These are phyloP conservation scores for Syritta pipiens DNA, from an alignment of 2,888 invertebrate genomes.

Conservation along the genomic window DNA sequence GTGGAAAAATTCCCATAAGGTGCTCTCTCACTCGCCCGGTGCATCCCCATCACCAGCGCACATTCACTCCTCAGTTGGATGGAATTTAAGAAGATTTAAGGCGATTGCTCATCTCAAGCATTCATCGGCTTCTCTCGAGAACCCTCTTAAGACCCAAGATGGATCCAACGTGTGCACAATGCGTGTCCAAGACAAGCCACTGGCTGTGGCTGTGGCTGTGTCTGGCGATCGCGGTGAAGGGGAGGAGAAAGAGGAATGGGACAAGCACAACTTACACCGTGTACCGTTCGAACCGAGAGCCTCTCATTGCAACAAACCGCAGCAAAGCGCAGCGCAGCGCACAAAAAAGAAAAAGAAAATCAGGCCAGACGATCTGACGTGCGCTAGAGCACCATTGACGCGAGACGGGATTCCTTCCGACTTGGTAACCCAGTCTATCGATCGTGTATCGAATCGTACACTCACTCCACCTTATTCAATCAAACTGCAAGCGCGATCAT, in stretches of 20 bases:
- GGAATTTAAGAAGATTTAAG: slow-evolving; percentile 42
- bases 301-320: slow-evolving; percentile 7
- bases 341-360: slow-evolving; percentile 36
- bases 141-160: slow-evolving; percentile 25
- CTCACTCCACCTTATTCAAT: slow-evolving; percentile 66
- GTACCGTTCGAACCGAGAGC: slow-evolving; percentile 60
- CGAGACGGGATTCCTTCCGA: slow-evolving; percentile 65
- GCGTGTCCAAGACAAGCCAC: slow-evolving; percentile 37
- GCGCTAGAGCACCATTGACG: slow-evolving; percentile 57
- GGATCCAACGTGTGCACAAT: slow-evolving; percentile 1
- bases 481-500: slow-evolving; percentile 50
- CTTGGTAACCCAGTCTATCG: slow-evolving; percentile 62
- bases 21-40: slow-evolving; percentile 4
- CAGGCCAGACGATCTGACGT: slow-evolving; percentile 66
- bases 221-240: not conserved
- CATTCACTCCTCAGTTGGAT: slow-evolving; percentile 7
- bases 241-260: not conserved
- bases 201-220: too few relatives aligned
- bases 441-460: slow-evolving; percentile 51
- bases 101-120: slow-evolving; percentile 45
- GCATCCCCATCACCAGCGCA: slow-evolving; percentile 9
- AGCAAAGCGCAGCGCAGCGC: not conserved
- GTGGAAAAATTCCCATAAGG: slow-evolving; percentile 52
- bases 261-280: slow-evolving; percentile 46
- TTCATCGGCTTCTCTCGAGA: slow-evolving; percentile 50